Evolutionary conservation across 2,113 vertebrate species (phyloP), one percentile per base, ranked within the genome.

Genomic region (Eira barbara): DNA sequence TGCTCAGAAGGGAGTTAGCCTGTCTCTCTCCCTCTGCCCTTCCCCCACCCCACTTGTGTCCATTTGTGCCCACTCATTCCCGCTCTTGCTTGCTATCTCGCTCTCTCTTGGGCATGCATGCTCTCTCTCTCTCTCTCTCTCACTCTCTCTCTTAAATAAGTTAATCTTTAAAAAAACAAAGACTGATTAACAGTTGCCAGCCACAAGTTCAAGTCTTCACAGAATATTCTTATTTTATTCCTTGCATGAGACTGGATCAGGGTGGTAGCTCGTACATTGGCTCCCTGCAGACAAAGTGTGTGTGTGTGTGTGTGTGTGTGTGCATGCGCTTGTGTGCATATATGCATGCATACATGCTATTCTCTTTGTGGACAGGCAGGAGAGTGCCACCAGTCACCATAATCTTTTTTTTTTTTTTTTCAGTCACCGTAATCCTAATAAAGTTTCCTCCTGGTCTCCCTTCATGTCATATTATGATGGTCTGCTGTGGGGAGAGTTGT

Each of bases 401-500:
- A 49, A 74, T 14, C 71, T 73, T 73, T 42, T 42, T 42, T 42
- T 42, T n/a, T 42, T 42, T 42, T 42, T 42, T 42, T 42, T 4
- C 76, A 49, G n/a, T 11, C 69, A 67, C 49, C 17, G 81, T 17
- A 49, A 74, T 14, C 71, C 65, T 73, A 73, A 57, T 31, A 76
- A 79, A 2, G 6, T 69, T 55, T 74, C 47, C 52, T 61, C 34
- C 1, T 42, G 2, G 5, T 80, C 11, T 71, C 23, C 18, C 34
- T 57, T 84, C 6, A 18, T 23, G 18, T 31, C 49, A 11, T 73
- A 11, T 80, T 81, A 42, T 13, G 20, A 89, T 11, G 17, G 7
- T 0, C 3, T 13, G 6, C 29, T 59, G 0, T 36, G 21, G 10
- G 29, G 14, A 90, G 5, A 59, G 14, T 45, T 57, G 34, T 65